Evolutionary conservation across 2,113 vertebrate genomes (phyloP).

Genomic region (Trinectes maculatus): DNA sequence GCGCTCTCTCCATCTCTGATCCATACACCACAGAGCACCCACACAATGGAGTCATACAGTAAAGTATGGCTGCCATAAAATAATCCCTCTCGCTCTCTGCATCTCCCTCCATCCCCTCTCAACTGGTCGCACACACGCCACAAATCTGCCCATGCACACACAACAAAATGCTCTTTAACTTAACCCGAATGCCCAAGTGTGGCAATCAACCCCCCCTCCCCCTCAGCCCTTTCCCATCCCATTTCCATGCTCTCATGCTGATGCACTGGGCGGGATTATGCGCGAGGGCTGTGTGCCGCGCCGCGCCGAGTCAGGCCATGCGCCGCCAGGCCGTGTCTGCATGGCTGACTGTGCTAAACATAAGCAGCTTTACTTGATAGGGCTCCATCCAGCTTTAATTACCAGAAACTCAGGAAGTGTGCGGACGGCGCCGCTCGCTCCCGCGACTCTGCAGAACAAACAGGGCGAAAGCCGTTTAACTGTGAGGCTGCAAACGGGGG

Average conservation of each 20-base stretch:
- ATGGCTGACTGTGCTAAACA: conserved; percentile 82
- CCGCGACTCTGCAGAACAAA: conserved; percentile 64
- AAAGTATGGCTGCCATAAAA: conserved; percentile 68
- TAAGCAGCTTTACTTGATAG: conserved; percentile 85
- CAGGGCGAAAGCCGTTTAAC: conserved; percentile 48
- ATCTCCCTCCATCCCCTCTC: conserved; percentile 44
- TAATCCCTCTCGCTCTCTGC: conserved; percentile 67
- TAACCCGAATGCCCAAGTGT: conserved; percentile 61
- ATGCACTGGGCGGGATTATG: conserved; percentile 77
- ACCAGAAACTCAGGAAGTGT: conserved; percentile 78
- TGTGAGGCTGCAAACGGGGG: conserved; percentile 29
- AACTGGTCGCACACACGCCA: conserved; percentile 2
- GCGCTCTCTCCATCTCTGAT: conserved; percentile 55
- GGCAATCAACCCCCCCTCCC: conserved; percentile 25
- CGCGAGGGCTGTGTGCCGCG: conserved; percentile 47
- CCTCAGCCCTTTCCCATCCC: conserved; percentile 22
- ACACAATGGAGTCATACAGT: conserved; percentile 71
- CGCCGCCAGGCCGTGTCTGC: conserved; percentile 62
- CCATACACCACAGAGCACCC: conserved; percentile 58
- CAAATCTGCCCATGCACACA: conserved; percentile 17
- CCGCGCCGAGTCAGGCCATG: conserved; percentile 38
- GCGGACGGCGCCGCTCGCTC: conserved; percentile 60
- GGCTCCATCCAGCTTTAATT: conserved; percentile 83
- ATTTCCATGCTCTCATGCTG: conserved; percentile 56
- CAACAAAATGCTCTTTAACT: conserved; percentile 71